These are phyloP conservation scores for Diaphora mendica DNA, from an alignment of 2,888 invertebrate species.

Conservation along the genomic window DNA sequence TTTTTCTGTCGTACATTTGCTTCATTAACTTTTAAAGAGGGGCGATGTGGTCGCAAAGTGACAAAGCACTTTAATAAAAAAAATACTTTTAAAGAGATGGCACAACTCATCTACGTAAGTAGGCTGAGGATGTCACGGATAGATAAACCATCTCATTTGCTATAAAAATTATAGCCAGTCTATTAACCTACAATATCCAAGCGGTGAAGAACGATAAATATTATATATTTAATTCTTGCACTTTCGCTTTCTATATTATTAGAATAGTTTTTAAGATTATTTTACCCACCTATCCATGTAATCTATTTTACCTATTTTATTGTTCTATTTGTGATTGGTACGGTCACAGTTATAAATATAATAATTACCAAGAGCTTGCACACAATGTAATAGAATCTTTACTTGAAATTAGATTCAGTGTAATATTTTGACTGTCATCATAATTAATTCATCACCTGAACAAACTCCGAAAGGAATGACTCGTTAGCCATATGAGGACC, in stretches of 20 bases:
- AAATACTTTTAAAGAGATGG: no score
- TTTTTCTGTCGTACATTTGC: background rate
- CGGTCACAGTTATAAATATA: background rate
- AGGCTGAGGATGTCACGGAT: background rate
- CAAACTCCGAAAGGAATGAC: background rate
- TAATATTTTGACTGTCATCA: background rate
- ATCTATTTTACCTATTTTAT: background rate
- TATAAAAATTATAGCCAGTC: background rate
- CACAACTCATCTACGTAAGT: background rate
- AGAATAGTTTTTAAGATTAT: background rate
- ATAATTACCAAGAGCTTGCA: background rate
- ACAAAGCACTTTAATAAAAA: no score
- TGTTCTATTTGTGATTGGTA: background rate
- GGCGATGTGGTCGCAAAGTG: no score
- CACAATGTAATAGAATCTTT: background rate
- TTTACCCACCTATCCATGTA: background rate
- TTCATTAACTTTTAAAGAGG: background rate
- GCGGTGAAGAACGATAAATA: background rate
- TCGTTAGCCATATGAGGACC: background rate
- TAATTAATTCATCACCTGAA: no score
- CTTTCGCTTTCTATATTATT: background rate
- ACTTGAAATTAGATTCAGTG: background rate
- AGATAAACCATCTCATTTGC: background rate
- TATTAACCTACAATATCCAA: background rate
- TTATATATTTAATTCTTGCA: slow-evolving; percentile 14